Base-by-base conservation (phyloP, 2,797 vertebrate species). In the Anguilla pacifica region DNA sequence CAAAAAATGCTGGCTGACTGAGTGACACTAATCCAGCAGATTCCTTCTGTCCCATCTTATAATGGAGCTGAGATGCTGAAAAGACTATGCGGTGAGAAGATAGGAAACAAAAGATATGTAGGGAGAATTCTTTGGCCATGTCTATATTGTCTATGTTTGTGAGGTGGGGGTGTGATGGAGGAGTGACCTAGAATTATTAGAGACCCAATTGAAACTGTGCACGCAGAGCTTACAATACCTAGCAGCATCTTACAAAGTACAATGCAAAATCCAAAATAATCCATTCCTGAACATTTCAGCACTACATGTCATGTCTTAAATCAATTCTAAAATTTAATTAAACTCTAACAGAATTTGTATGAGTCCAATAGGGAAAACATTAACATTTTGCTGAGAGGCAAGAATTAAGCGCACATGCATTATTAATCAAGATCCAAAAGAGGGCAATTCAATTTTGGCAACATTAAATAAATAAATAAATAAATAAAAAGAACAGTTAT, bases 361-460 rank as follows among this genome's bases (percentile, higher is more conserved):
- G 67, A 72, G 70, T 74, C 31, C 31, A 74, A 15, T 74, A 74
- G 70, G 70, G 31, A 74, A 3, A 11, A 74, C 35, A 74, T 70
- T 70, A 39, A 31, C 70, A 74, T 74, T 74, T 31, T 74, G 70
- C 70, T 74, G 31, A 74, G 70, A 74, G 70, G 70, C 15, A 79
- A 79, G 13, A 39, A 79, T 79, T 79, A 79, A 39, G 74, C 39
- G 43, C 43, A 79, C 15, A 19, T 79, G 15, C 31, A 79, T 19
- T 79, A 79, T 39, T 79, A 79, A 79, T 79, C 74, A 39, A 79
- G 74, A 79, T 79, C 74, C 74, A 79, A 43, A 79, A 79, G 31
- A 79, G 74, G 64, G 31, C 74, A 79, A 79, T 79, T 79, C 4
- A 15, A 79, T 11, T 79, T 79, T 43, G 39, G 31, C 6, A 79